Base-by-base conservation (phyloP, 2,888 invertebrate species). In the Drosophila demipolita region DNA sequence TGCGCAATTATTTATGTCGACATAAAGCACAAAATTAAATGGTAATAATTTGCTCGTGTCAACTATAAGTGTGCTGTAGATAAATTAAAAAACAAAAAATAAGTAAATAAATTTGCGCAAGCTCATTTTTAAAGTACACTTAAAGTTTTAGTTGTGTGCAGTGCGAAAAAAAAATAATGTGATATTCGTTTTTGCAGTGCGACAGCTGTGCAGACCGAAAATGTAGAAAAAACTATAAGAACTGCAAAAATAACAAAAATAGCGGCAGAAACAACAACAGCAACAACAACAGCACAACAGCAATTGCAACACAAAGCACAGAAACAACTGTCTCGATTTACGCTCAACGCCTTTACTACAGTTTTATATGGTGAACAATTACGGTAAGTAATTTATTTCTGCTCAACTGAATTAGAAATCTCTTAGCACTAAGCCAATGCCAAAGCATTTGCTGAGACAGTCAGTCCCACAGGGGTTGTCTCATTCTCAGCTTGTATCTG, bases 311-410 rank as follows among this genome's bases (percentile, higher is more conserved):
- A 45, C 58, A 66, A 64, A 60, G 64, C 42, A 17, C 33, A 69
- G 38, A 48, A 73, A 53, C 78, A 78, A 78, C 77, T 80, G 78
- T 77, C 82, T 79, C 79, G 74, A 81, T 71, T 81, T 73, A 78
- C 82, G 79, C 70, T 78, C 74, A 80, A 80, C 79, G 80, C 68
- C 78, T 80, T 67, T 70, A 78, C 78, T 88, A 81, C 83, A 81
- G 83, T 87, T 87, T 87, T 86, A 86, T 86, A 87, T 87, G 87
- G 82, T 77, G 77, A 85, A 83, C 85, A 89, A 88, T 89, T 87
- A 85, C 87, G 83, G 88, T 85, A 89, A 89, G 85, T 87, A 90
- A 88, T 89, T 89, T 89, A 89, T 90, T 85, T 90, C 87, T 83
- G 88, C 90, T 89, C 85, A 88, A 87, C 87, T 89, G 85, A 88